These are phyloP conservation scores for Scelioninae gen. 1 DNA, from an alignment of 2,888 invertebrate species.

Conservation along the genomic window DNA sequence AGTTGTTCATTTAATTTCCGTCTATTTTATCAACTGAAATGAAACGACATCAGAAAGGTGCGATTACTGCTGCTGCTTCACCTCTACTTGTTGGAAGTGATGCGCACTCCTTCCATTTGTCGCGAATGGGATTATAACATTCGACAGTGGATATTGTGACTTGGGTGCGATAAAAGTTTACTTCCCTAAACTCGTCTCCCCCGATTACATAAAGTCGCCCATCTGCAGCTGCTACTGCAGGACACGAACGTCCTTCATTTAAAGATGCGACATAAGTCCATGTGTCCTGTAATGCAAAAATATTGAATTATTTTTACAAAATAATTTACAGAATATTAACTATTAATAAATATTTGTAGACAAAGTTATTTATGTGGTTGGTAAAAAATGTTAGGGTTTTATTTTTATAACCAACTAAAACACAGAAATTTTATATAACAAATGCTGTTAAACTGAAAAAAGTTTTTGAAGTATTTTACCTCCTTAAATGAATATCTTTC, in stretches of 20 bases:
- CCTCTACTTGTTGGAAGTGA: slow-evolving; percentile 93
- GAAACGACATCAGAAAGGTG: slow-evolving; percentile 84
- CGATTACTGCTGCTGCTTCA: slow-evolving; percentile 94
- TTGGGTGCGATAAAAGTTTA: slow-evolving; percentile 93
- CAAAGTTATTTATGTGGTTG: no score
- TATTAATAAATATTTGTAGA: no score
- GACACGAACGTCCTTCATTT: slow-evolving; percentile 91
- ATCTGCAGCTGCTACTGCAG: slow-evolving; percentile 93
- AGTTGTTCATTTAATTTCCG: no score
- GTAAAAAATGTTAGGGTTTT: no score
- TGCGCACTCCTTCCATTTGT: slow-evolving; percentile 91
- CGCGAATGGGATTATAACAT: slow-evolving; percentile 90
- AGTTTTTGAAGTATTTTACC: no score
- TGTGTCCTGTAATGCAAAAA: slow-evolving; percentile 86
- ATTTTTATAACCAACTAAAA: no score
- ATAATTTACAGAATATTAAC: no score
- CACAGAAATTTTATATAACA: no score
- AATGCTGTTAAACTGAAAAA: no score
- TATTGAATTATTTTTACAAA: background rate
- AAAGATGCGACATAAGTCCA: slow-evolving; percentile 92
- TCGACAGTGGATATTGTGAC: slow-evolving; percentile 93
- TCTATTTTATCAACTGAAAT: no score
- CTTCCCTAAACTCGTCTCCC: slow-evolving; percentile 92
- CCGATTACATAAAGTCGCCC: slow-evolving; percentile 93
- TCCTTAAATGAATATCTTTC: slow-evolving; percentile 93